Evolutionary conservation across 2,113 vertebrate species (phyloP).

Genomic region (Pagrus major): DNA sequence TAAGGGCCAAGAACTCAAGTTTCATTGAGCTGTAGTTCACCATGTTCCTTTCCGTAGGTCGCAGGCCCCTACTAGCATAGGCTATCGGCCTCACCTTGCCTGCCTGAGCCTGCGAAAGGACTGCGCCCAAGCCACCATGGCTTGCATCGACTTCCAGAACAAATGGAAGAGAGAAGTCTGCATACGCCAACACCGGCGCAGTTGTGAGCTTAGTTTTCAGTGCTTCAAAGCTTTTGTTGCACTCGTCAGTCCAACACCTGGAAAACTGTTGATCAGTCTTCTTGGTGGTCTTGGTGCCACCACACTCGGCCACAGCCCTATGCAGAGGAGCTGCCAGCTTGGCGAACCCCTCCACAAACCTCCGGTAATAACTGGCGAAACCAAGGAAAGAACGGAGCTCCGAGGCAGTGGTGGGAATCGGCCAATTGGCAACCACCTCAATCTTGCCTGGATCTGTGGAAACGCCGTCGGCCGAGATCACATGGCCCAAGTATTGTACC

Average conservation of each 20-base stretch:
- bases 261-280: background rate
- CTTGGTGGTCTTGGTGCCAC: background rate
- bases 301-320: background rate
- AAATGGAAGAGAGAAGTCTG: background rate
- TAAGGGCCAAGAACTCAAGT: conserved; percentile 1
- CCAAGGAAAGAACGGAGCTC: no score
- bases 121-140: background rate
- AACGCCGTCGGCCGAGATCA: no score
- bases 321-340: conserved; percentile 28
- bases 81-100: background rate
- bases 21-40: conserved; percentile 18
- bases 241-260: background rate
- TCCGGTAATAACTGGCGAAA: background rate
- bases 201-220: background rate
- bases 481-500: no score
- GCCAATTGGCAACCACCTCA: no score
- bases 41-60: background rate
- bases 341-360: background rate
- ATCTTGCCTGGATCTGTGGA: no score
- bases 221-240: background rate
- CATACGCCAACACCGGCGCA: background rate
- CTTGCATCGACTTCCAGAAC: no score
- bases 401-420: no score
- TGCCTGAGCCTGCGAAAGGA: conserved; percentile 7
- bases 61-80: conserved; percentile 14